Evolutionary conservation across 2,797 vertebrate species (phyloP).

Genomic region (Anabacerthia variegaticeps): DNA sequence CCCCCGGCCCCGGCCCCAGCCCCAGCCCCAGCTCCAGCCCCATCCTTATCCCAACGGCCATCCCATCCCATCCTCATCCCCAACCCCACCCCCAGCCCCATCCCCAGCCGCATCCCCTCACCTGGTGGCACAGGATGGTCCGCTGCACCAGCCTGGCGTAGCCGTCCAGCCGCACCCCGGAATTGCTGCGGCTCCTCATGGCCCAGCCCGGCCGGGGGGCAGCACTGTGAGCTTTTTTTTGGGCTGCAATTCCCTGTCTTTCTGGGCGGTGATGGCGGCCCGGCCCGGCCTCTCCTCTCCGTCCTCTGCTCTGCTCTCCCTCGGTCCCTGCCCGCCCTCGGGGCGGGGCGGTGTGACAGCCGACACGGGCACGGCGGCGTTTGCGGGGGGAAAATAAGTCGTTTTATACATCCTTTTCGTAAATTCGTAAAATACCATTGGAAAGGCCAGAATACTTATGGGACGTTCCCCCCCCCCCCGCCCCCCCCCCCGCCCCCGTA

Average conservation of each 20-base stretch:
- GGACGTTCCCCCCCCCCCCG: not conserved
- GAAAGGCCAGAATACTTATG: not conserved
- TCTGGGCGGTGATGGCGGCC: not conserved
- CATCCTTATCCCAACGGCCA: too few relatives aligned
- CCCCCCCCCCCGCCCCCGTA: not conserved
- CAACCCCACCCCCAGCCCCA: too few relatives aligned
- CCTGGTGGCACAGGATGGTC: conserved; percentile 94
- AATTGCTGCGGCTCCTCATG: conserved; percentile 98
- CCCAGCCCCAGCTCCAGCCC: too few relatives aligned
- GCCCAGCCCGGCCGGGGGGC: not conserved
- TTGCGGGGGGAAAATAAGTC: not conserved
- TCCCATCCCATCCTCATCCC: too few relatives aligned
- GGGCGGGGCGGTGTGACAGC: not conserved
- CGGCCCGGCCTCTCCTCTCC: not conserved
- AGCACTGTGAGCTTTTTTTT: too few relatives aligned
- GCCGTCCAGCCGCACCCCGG: conserved; percentile 91
- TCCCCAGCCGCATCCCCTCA: conserved; percentile 29
- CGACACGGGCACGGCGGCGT: not conserved
- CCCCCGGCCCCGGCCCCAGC: too few relatives aligned
- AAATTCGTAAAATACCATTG: not conserved
- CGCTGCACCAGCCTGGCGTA: conserved; percentile 92
- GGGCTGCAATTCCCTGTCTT: too few relatives aligned
- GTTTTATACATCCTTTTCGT: accelerated
- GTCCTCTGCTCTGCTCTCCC: not conserved
- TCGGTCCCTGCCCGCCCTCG: not conserved